Base-by-base conservation (phyloP, 2,797 vertebrate species). In the Pangasius djambal region DNA sequence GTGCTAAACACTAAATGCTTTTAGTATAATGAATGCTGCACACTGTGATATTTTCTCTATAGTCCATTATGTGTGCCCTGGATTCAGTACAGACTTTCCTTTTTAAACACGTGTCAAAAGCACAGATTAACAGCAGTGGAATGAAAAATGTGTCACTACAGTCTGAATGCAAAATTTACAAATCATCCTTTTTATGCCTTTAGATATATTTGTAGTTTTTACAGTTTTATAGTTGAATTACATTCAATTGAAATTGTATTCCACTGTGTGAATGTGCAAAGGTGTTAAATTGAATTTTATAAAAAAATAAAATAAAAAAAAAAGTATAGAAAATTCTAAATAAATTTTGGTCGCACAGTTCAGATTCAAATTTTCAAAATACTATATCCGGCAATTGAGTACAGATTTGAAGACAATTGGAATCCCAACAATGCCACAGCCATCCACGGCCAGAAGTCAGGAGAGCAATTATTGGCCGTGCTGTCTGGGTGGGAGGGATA, bases 1-100 rank as follows among this genome's bases (percentile, higher is more conserved):
- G 59, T 63, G 37, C 34, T 63, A 65, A 44, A 83, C 37, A 44
- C 13, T 4, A 52, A 83, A 83, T 83, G 81, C 37, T 83, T 83
- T 83, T 83, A 48, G 81, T 48, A 4, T 63, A 83, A 83, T 83
- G 37, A 83, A 16, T 83, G 57, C 37, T 65, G 37, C 59, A 63
- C 59, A 2, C 59, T 44, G 59, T 8, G 20, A 37, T 78, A n/a
- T 52, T 78, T 79, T 61, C 10, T 40, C 55, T 82, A 3, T 65
- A 83, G 82, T 83, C 25, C 25, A 65, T 65, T 83, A n/a, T 31
- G 48, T 44, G 40, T 65, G 28, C 15, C 61, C 40, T 65, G 37
- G 61, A 48, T 67, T 48, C 16, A 65, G 4, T n/a, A 50, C 22
- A 82, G 34, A 20, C 9, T 40, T 61, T 28, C 31, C 37, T 81